Evolutionary conservation across 2,797 vertebrate species (phyloP).

Genomic region (Oryzias sinensis): DNA sequence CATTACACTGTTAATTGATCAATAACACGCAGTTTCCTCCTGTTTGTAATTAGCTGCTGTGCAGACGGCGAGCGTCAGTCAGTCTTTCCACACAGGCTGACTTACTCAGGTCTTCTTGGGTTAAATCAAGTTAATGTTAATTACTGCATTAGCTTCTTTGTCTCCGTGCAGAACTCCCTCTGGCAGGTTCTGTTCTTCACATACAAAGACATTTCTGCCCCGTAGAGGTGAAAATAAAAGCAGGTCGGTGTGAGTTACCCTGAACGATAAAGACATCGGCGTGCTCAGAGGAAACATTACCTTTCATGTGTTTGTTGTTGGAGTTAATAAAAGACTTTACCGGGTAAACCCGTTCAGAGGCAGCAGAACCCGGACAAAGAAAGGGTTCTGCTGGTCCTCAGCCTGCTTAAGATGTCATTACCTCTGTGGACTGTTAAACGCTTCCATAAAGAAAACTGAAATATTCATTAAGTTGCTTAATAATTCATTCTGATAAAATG

Average conservation of each 20-base stretch:
- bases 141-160: constrained; percentile 65
- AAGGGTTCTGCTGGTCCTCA: constrained; percentile 44
- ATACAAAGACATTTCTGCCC: constrained; percentile 51
- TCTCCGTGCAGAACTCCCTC: constrained; percentile 56
- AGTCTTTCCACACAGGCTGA: constrained; percentile 45
- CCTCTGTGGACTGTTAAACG: constrained; percentile 69
- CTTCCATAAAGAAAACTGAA: constrained; percentile 73
- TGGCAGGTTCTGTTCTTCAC: constrained; percentile 51
- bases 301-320: no score
- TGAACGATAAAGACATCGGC: constrained; percentile 19
- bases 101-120: constrained; percentile 47
- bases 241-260: constrained; percentile 30
- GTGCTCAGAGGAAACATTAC: no score
- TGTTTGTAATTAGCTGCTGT: constrained; percentile 57
- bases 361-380: constrained; percentile 1
- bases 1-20: constrained; percentile 44
- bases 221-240: constrained; percentile 36
- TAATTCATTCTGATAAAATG: constrained; percentile 76
- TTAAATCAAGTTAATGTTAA: constrained; percentile 73
- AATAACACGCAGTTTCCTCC: constrained; percentile 40
- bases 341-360: no score
- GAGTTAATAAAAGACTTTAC: no score
- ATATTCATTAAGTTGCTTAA: constrained; percentile 78
- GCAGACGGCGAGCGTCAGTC: constrained; percentile 43
- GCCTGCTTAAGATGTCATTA: constrained; percentile 67